Evolutionary conservation across 1,140 invertebrate genomes (phyloP), one percentile per base, ranked within the genome.

Genomic region (Chironomus striatipennis): DNA sequence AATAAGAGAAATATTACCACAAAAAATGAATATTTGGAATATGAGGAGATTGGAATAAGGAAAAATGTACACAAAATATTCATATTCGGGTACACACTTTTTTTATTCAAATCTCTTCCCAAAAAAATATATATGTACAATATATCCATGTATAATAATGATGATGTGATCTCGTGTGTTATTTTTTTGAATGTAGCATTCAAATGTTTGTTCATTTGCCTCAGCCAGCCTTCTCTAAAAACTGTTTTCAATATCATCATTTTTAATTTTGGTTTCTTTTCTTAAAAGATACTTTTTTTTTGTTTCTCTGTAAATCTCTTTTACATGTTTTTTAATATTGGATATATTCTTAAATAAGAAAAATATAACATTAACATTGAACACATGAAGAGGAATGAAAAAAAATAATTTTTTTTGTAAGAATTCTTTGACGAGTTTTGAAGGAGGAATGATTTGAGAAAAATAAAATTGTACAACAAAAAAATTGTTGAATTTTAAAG

Each of bases 101-200:
- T 57, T n/a, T 57, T 57, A 57, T 57, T 57, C 47, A 57, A 57
- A 57, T 57, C 47, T 57, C 47, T n/a, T 57, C 47, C 47, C 47
- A 57, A 47, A 47, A 47, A 47, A 10, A 43, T 43, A 10, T 43
- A 7, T 43, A 43, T 43, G 42, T 47, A 7, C 43, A 1, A n/a
- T 34, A 34, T 34, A 34, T 34, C 24, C 24, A 34, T 34, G 24
- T 34, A 34, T 57, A 5, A n/a, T 57, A 57, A 57, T 57, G 47
- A 57, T 57, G 47, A 57, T 57, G 47, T 57, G 47, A 57, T 57
- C 47, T 57, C 47, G 5, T 57, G 47, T 57, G n/a, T 34, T 34
- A 34, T 34, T 34, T 34, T n/a, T 34, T 34, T 57, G 47, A 57
- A 57, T 57, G 47, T 57, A n/a, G n/a, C 47, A 57, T 12, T 57